Evolutionary conservation across 2,113 vertebrate genomes (phyloP).

Genomic region (Psophia crepitans): DNA sequence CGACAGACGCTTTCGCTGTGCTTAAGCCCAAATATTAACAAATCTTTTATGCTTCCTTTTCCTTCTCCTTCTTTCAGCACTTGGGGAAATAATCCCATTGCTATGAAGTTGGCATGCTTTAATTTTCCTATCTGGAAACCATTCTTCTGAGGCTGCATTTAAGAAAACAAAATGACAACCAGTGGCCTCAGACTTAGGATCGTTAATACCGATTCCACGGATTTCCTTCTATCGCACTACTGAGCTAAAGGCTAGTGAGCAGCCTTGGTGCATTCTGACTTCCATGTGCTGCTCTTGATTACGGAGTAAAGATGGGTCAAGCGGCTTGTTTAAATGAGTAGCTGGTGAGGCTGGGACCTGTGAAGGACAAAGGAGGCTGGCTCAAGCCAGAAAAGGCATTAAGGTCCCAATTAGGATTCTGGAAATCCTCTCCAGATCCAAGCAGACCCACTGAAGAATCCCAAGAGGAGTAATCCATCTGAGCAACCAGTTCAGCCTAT

Average conservation of each 20-base stretch:
- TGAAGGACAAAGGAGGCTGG: conserved; percentile 60
- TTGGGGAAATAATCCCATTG: neutral
- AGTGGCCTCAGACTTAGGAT: neutral
- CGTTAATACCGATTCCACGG: conserved; percentile 22
- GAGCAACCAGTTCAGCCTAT: conserved; percentile 35
- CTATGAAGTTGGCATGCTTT: neutral
- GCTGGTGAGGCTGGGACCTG: conserved; percentile 42
- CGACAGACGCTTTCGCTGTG: neutral
- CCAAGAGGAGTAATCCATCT: neutral
- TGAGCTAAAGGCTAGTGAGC: neutral
- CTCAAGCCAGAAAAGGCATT: conserved; percentile 55
- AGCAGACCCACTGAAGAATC: neutral
- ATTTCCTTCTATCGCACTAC: conserved; percentile 20
- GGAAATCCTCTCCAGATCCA: neutral
- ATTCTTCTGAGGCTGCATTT: neutral
- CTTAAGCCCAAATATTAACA: neutral
- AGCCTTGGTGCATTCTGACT: neutral
- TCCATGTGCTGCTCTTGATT: neutral
- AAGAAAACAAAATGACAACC: neutral
- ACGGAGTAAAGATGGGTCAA: neutral
- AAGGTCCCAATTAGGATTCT: neutral
- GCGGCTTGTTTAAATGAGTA: neutral
- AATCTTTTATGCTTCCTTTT: neutral
- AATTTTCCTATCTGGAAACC: conserved; percentile 11
- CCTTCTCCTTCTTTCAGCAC: neutral